These are phyloP conservation scores for Anthoscopus minutus DNA, from an alignment of 2,113 vertebrate species.

Conservation along the genomic window DNA sequence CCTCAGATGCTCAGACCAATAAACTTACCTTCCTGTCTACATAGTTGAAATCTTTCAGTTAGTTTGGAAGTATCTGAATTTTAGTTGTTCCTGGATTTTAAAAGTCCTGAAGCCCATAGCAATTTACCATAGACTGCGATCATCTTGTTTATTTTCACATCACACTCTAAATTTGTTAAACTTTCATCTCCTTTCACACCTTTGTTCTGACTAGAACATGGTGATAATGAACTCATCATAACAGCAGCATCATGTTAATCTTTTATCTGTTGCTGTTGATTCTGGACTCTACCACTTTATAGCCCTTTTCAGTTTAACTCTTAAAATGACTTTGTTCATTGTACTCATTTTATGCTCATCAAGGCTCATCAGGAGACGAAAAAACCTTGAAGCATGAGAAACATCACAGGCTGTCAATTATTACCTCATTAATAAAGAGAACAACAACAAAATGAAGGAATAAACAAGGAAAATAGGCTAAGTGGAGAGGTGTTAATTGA, in stretches of 20 bases:
- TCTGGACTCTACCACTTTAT: neutral
- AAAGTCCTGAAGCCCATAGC: neutral
- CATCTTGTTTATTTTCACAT: constrained; percentile 11
- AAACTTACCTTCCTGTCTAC: neutral
- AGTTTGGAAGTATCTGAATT: neutral
- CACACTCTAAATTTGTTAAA: neutral
- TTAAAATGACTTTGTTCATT: constrained; percentile 35
- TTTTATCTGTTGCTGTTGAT: constrained; percentile 26
- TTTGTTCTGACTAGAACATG: neutral
- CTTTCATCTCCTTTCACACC: constrained; percentile 15
- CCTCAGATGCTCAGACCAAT: neutral
- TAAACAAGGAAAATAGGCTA: constrained; percentile 31
- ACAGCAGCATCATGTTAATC: neutral
- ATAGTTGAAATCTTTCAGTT: neutral
- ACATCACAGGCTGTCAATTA: constrained; percentile 49
- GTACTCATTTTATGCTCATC: constrained; percentile 1
- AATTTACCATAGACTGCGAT: neutral
- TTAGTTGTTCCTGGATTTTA: neutral
- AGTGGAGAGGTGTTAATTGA: constrained; percentile 62
- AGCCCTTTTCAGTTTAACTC: neutral
- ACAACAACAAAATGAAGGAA: constrained; percentile 48
- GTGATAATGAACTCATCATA: constrained; percentile 44
- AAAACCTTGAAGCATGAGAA: constrained; percentile 2
- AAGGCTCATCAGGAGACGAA: neutral
- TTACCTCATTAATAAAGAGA: constrained; percentile 48